Conservation (phyloP, 2,797 vertebrate genomes). For the Chaetophractus vellerosus region DNA sequence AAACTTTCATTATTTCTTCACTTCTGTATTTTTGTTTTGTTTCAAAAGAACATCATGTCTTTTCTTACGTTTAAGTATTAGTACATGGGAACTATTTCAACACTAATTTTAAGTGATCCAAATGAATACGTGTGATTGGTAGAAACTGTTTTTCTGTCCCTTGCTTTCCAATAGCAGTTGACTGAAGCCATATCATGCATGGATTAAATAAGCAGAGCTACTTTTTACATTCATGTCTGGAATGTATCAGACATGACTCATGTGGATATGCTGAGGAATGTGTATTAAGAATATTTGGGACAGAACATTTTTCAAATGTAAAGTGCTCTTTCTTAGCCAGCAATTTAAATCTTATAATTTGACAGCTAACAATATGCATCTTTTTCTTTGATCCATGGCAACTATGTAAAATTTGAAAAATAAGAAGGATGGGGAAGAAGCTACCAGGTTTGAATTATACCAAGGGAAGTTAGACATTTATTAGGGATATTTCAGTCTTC, state of each 20-base stretch:
- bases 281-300: neutral
- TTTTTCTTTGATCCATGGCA: neutral
- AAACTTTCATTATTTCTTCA: neutral
- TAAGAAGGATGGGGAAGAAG: neutral
- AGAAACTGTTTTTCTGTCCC: conserved; percentile 20
- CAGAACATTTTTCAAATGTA: conserved; percentile 12
- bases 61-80: neutral
- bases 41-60: neutral
- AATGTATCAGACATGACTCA: neutral
- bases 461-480: neutral
- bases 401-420: neutral
- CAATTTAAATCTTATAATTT: neutral
- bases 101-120: neutral
- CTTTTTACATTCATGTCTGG: neutral
- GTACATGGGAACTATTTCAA: neutral
- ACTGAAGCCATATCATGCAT: neutral
- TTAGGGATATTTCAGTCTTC: neutral
- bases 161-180: neutral
- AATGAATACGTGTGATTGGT: neutral
- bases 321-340: neutral
- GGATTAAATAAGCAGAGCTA: neutral
- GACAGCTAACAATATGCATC: neutral
- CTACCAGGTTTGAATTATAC: neutral
- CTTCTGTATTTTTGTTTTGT: neutral
- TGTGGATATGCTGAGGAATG: neutral